Base-by-base conservation (phyloP, 2,113 vertebrate genomes). In the Thomomys bottae region DNA sequence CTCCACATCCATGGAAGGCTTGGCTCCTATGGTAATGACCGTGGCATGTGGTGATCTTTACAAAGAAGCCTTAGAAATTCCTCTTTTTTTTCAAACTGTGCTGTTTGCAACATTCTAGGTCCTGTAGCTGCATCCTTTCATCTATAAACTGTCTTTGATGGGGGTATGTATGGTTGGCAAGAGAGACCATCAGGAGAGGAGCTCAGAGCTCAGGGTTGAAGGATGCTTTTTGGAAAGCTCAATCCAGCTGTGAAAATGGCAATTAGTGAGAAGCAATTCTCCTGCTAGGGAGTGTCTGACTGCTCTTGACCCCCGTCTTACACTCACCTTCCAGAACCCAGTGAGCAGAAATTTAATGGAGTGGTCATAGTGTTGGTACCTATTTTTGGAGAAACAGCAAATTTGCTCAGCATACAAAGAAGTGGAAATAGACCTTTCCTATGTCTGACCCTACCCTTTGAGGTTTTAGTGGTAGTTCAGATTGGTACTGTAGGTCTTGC, bases 91-190 rank as follows among this genome's bases (percentile, higher is more conserved):
- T 95, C 95, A 92, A 77, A 90, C 94, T 92, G 92, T 70, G 91
- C 87, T 96, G 90, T 96, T 95, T 96, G 94, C 92, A 90, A 92
- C 92, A 90, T 71, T 81, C 68, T 87, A 95, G 92, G 90, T 93
- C 40, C 92, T 80, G 23, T 93, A 86, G 95, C 91, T 87, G 4
- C 87, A 88, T 87, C 88, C 87, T 96, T 96, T 96, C 78, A 96
- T 96, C 94, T 96, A 21, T 90, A 95, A 95, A 92, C 95, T 93
- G 30, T 54, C 94, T 96, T 96, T 96, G 95, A 96, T 95, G 82
- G 92, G 92, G 75, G 77, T 88, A 42, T 40, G 83, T 88, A 42
- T 40, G 83, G 94, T 90, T 93, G 90, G 85, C 72, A 79, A 95
- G 87, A 86, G 84, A 92, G 84, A 92, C 81, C 94, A 92, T 96